Base-by-base conservation (phyloP, 2,888 invertebrate genomes). In the Epinotia ramella region DNA sequence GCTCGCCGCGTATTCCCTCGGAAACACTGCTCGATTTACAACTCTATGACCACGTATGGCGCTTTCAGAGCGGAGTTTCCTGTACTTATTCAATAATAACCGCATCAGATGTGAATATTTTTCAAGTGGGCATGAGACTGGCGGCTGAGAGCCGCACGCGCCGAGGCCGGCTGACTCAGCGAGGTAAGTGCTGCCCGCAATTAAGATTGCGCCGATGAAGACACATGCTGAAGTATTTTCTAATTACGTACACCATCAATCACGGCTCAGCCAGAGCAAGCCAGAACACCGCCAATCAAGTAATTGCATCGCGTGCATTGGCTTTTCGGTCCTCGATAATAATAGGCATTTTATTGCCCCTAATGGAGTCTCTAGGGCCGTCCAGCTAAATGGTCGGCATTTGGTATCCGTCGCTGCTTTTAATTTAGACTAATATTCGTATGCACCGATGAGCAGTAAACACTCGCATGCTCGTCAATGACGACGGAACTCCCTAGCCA, bases 251-350 rank as follows among this genome's bases (percentile, higher is more conserved):
- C 91, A 86, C 91, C 91, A 94, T 94, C 92, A 93, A 94, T 94
- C 94, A 92, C 91, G 86, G 86, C 86, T 85, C 87, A 84, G 88
- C 87, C 89, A 85, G 88, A 87, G 84, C 87, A 85, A 83, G 83
- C 91, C 94, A 93, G 93, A 93, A 89, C 92, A 91, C 91, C 90
- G 89, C 93, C 93, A 94, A 94, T 94, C 94, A 94, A 92, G 93
- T 94, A 93, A 94, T 94, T 94, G 94, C 94, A 94, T 94, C 93
- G 94, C 94, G 94, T 94, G 94, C 94, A 94, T 93, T 92, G 91
- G 91, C 90, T 93, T 94, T 94, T 94, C 91, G 93, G 91, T 92
- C 92, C 93, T 93, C 92, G 93, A 93, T 93, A 93, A 94, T 94
- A 94, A 94, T 93, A 93, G 93, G 91, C 93, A 94, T 94, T 94